Evolutionary conservation across 2,797 vertebrate species (phyloP).

Genomic region (Tenualosa thibaudeaui): DNA sequence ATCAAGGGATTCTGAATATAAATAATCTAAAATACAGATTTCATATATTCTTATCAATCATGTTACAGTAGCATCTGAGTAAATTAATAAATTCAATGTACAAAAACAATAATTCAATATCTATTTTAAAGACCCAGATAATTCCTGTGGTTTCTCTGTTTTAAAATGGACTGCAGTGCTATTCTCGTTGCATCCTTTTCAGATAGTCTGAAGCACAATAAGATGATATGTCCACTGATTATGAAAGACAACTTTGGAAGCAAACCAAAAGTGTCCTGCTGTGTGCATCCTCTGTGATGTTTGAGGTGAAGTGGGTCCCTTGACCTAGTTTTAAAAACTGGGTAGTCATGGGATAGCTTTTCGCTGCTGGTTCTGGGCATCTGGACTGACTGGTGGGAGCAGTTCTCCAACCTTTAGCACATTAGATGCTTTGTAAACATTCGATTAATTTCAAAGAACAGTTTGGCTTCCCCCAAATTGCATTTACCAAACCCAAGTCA

Average conservation of each 20-base stretch:
- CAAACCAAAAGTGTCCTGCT: background rate
- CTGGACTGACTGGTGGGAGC: conserved; percentile 40
- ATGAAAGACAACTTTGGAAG: background rate
- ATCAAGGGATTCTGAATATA: background rate
- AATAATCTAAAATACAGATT: background rate
- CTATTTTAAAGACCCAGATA: background rate
- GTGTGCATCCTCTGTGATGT: background rate
- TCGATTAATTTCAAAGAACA: conserved; percentile 68
- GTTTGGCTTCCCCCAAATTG: conserved; percentile 60
- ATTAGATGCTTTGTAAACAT: conserved; percentile 70
- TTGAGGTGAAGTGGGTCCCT: background rate
- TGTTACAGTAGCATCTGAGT: background rate
- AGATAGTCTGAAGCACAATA: background rate
- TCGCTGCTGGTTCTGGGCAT: background rate
- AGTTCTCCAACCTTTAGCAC: conserved; percentile 50
- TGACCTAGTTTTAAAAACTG: background rate
- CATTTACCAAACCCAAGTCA: conserved; percentile 66
- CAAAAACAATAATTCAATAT: background rate
- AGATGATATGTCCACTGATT: background rate
- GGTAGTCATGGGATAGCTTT: background rate
- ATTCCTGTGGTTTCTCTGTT: background rate
- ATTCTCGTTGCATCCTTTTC: background rate
- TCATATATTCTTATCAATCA: background rate
- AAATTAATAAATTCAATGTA: background rate
- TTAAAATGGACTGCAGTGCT: background rate